These are phyloP conservation scores for Pteropus rufus DNA, from an alignment of 2,797 vertebrate genomes.

Conservation along the genomic window DNA sequence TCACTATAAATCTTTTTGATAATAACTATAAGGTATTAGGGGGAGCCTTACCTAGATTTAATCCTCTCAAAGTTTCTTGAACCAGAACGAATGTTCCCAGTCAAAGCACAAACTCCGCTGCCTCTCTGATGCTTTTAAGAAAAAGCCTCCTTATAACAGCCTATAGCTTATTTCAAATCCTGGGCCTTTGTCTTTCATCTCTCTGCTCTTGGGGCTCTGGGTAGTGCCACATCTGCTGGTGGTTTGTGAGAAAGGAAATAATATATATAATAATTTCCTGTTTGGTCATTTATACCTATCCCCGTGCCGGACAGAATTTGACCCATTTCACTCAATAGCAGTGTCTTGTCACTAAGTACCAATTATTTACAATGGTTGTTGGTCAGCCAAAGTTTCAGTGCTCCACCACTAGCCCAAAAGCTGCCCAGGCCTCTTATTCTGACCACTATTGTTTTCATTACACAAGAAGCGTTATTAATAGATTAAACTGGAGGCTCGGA, in stretches of 20 bases:
- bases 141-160: background rate
- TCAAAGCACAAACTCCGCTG: background rate
- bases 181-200: slow-evolving; percentile 52
- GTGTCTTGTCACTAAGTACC: background rate
- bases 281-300: slow-evolving; percentile 56
- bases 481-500: background rate
- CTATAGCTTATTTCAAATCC: slow-evolving; percentile 1
- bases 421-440: background rate
- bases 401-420: background rate
- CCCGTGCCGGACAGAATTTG: slow-evolving; percentile 43
- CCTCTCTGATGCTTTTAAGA: background rate
- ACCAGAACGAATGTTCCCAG: background rate
- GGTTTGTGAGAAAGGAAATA: slow-evolving; percentile 72
- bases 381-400: background rate
- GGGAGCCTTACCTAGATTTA: background rate
- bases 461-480: background rate
- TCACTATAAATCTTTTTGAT: background rate
- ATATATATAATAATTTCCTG: slow-evolving; percentile 71
- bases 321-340: background rate
- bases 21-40: background rate
- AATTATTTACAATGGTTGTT: background rate
- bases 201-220: slow-evolving; percentile 40
- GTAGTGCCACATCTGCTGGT: slow-evolving; percentile 61
- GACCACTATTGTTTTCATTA: background rate
- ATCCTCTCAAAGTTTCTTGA: background rate